These are phyloP conservation scores for Benitochromis conjunctus DNA, from an alignment of 2,113 vertebrate genomes.

Conservation along the genomic window DNA sequence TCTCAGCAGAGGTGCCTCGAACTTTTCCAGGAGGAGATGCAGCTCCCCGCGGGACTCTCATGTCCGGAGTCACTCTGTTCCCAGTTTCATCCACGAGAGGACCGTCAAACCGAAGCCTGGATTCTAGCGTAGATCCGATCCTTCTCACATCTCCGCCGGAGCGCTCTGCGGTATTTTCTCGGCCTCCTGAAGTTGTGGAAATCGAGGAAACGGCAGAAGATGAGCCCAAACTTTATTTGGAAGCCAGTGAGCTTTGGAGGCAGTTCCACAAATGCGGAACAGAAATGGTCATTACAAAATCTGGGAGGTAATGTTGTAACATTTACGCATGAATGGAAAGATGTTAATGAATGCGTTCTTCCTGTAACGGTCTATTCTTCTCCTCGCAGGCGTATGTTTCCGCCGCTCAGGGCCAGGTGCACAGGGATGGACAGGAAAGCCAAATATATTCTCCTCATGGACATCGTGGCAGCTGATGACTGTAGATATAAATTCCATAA, in stretches of 20 bases:
- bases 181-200: conserved; percentile 78
- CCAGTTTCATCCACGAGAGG: conserved; percentile 78
- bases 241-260: conserved; percentile 90
- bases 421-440: conserved; percentile 87
- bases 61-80: conserved; percentile 79
- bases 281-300: conserved; percentile 98
- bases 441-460: conserved; percentile 92
- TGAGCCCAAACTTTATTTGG: conserved; percentile 88
- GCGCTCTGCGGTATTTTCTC: conserved; percentile 63
- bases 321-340: not conserved
- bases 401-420: conserved; percentile 90
- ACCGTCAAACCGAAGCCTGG: conserved; percentile 68
- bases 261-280: conserved; percentile 91
- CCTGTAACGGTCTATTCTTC: not conserved
- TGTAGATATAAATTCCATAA: conserved; percentile 97
- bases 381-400: conserved; percentile 89
- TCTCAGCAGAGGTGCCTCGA: conserved; percentile 60
- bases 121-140: conserved; percentile 74
- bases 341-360: not conserved
- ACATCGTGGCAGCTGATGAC: conserved; percentile 90
- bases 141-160: conserved; percentile 69
- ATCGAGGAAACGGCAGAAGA: conserved; percentile 80
- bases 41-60: conserved; percentile 67
- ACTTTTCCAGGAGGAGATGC: conserved; percentile 75
- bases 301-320: conserved; percentile 79